Conservation (phyloP, 2,797 vertebrate genomes). For the Siniperca undulata region DNA sequence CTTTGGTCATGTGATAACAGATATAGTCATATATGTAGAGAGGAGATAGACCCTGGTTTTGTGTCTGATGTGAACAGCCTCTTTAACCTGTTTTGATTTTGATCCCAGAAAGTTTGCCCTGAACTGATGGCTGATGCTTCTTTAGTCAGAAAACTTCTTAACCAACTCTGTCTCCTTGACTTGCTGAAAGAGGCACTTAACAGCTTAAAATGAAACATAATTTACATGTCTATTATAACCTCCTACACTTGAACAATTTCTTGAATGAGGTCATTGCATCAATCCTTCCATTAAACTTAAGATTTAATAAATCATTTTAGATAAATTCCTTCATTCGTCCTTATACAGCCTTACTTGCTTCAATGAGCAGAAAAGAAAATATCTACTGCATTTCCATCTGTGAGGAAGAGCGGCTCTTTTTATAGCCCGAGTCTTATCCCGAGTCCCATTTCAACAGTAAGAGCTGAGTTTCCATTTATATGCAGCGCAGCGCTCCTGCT, state of each 20-base stretch:
- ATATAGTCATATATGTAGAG: neutral
- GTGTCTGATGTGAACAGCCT: neutral
- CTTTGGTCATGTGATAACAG: neutral
- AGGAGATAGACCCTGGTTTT: neutral
- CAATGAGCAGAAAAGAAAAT: slow-evolving; percentile 30
- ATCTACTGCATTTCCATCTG: slow-evolving; percentile 27
- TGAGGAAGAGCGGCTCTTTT: slow-evolving; percentile 30
- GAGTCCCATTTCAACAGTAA: slow-evolving; percentile 9
- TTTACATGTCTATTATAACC: slow-evolving; percentile 1
- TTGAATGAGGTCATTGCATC: neutral
- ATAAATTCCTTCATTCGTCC: slow-evolving; percentile 20
- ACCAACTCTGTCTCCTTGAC: neutral
- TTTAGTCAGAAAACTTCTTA: neutral
- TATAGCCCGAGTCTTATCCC: slow-evolving; percentile 31
- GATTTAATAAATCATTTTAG: slow-evolving; percentile 1
- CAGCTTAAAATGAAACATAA: slow-evolving; percentile 14
- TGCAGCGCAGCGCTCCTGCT: slow-evolving; percentile 41
- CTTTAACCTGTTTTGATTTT: neutral
- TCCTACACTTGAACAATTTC: slow-evolving; percentile 13
- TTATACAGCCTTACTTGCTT: slow-evolving; percentile 21
- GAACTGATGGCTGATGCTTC: neutral
- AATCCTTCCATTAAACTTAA: neutral
- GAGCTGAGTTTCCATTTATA: slow-evolving; percentile 35
- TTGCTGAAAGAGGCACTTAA: neutral
- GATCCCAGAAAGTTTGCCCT: neutral